Conservation (phyloP, 2,888 invertebrate genomes). For the Dusona sp. region DNA sequence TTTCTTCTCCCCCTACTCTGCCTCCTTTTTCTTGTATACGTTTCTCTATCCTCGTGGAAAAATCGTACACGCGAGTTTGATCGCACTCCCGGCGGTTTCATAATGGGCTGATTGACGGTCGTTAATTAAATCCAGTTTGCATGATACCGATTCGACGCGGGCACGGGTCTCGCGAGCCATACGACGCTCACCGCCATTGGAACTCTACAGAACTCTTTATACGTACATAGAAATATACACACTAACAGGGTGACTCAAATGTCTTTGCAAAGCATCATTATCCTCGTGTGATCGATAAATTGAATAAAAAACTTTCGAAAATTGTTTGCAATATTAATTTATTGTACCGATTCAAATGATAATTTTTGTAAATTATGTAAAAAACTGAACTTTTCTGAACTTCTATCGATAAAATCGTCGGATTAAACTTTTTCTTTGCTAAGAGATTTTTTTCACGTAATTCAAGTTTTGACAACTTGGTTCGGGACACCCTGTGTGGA, state of each 20-base stretch:
- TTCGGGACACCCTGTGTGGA: slow-evolving; percentile 3
- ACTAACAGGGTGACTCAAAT: not conserved
- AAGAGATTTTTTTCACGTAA: not conserved
- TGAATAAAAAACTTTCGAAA: not conserved
- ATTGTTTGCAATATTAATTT: not conserved
- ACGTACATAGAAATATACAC: not conserved
- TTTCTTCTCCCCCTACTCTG: slow-evolving; percentile 3
- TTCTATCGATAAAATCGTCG: not conserved
- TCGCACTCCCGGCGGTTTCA: slow-evolving; percentile 66
- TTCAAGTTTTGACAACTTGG: not conserved
- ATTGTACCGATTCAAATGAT: not conserved
- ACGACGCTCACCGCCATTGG: slow-evolving; percentile 42
- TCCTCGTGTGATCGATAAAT: not conserved
- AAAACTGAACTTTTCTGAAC: not conserved
- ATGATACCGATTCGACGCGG: slow-evolving; percentile 73
- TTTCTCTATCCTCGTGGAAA: slow-evolving; percentile 42
- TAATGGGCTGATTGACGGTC: slow-evolving; percentile 73
- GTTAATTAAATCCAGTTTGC: slow-evolving; percentile 79
- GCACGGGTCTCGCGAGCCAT: slow-evolving; percentile 44
- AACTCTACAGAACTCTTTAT: slow-evolving; percentile 26
- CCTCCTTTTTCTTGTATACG: not conserved
- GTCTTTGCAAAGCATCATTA: not conserved
- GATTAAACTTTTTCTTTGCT: not conserved
- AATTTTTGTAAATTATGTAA: not conserved
- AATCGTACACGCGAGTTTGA: slow-evolving; percentile 32